Conservation (phyloP, 2,888 invertebrate species). For the Acrobasis consociella region DNA sequence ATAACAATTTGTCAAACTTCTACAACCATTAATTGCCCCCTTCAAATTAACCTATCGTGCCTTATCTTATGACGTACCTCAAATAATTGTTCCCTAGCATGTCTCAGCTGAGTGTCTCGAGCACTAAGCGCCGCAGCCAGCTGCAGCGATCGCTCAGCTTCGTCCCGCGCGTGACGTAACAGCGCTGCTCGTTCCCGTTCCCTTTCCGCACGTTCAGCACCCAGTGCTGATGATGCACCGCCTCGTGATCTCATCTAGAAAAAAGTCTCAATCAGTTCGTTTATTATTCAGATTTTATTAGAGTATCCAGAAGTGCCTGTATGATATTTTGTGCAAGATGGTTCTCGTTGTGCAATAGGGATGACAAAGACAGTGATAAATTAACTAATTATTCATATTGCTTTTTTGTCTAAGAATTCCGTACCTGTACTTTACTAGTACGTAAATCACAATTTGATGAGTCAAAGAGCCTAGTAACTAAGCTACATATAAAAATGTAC, state of each 20-base stretch:
- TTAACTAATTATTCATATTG: too few species aligned
- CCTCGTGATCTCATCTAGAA: conserved; percentile 86
- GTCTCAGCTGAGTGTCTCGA: conserved; percentile 92
- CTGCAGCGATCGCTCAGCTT: conserved; percentile 93
- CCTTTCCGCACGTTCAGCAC: conserved; percentile 85
- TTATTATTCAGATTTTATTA: neutral
- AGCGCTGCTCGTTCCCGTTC: conserved; percentile 95
- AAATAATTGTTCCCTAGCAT: conserved; percentile 92
- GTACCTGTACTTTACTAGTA: too few species aligned
- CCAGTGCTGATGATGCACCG: conserved; percentile 88
- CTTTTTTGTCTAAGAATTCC: too few species aligned
- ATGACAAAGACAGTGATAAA: too few species aligned
- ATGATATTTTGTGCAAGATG: neutral
- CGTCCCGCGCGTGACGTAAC: conserved; percentile 93
- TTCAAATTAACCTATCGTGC: too few species aligned
- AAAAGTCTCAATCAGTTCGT: neutral
- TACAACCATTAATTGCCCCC: too few species aligned
- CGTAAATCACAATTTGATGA: too few species aligned
- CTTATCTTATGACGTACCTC: too few species aligned
- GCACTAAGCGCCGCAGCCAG: conserved; percentile 94
- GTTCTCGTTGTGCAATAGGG: neutral
- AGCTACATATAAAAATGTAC: too few species aligned
- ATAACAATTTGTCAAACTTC: too few species aligned
- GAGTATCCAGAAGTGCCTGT: neutral
- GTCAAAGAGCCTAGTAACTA: too few species aligned